These are phyloP conservation scores for Halocaridina rubra DNA, from an alignment of 2,888 invertebrate species.

Conservation along the genomic window DNA sequence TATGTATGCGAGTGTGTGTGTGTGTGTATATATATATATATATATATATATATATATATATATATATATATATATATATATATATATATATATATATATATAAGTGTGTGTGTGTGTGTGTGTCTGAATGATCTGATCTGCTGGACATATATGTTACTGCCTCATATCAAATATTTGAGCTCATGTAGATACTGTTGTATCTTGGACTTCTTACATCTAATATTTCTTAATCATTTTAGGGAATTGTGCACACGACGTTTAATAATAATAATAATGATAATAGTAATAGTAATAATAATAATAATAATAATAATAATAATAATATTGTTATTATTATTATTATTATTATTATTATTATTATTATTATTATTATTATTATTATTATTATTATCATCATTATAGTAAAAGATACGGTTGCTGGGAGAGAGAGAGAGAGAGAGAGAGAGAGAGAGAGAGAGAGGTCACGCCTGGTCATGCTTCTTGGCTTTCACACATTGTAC, in stretches of 20 bases:
- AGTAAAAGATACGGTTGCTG: neutral
- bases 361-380: too few relatives aligned
- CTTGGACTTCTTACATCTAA: neutral
- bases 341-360: too few relatives aligned
- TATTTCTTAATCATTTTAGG: neutral
- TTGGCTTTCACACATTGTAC: too few relatives aligned
- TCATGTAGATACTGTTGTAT: too few relatives aligned
- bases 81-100: neutral
- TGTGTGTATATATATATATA: neutral
- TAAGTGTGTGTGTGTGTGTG: neutral
- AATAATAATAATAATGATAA: too few relatives aligned
- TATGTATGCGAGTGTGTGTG: neutral
- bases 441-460: neutral
- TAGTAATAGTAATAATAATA: too few relatives aligned
- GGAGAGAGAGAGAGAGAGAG: conserved; percentile 1
- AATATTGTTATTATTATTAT: too few relatives aligned
- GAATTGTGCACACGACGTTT: neutral
- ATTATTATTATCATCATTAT: neutral
- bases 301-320: too few relatives aligned
- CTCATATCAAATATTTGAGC: too few relatives aligned
- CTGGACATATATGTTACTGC: neutral
- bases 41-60: neutral
- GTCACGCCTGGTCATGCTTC: neutral
- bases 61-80: neutral
- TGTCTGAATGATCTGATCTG: neutral